These are phyloP conservation scores for Atherinosoma microstoma DNA, from an alignment of 2,797 vertebrate genomes.

Conservation along the genomic window DNA sequence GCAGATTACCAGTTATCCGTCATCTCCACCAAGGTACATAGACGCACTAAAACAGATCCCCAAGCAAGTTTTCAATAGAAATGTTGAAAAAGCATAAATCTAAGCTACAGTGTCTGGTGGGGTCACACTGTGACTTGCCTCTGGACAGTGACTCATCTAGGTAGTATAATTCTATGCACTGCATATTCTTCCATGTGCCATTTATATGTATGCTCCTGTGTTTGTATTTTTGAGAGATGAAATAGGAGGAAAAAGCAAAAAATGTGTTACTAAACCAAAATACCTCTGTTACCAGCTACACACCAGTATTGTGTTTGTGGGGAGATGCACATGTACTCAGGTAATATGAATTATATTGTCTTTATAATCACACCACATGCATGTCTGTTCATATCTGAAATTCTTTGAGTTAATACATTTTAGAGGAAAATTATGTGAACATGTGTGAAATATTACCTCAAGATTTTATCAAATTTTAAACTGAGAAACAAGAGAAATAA, in stretches of 20 bases:
- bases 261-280: neutral
- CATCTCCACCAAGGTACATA: conserved; percentile 40
- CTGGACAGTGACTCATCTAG: conserved; percentile 35
- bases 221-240: neutral
- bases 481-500: neutral
- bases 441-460: neutral
- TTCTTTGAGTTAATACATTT: neutral
- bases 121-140: conserved; percentile 52
- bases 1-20: conserved; percentile 63
- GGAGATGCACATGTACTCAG: neutral
- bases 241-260: neutral
- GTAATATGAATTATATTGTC: conserved; percentile 4
- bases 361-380: neutral
- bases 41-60: conserved; percentile 53
- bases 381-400: neutral
- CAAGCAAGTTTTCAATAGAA: conserved; percentile 52
- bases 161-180: too few species aligned
- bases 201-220: neutral
- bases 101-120: conserved; percentile 31
- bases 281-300: conserved; percentile 16
- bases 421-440: neutral
- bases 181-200: neutral
- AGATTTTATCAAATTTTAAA: neutral
- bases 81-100: conserved; percentile 42
- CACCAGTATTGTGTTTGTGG: neutral